Base-by-base conservation (phyloP, 2,888 invertebrate species). In the Amphipyra tragopoginis region DNA sequence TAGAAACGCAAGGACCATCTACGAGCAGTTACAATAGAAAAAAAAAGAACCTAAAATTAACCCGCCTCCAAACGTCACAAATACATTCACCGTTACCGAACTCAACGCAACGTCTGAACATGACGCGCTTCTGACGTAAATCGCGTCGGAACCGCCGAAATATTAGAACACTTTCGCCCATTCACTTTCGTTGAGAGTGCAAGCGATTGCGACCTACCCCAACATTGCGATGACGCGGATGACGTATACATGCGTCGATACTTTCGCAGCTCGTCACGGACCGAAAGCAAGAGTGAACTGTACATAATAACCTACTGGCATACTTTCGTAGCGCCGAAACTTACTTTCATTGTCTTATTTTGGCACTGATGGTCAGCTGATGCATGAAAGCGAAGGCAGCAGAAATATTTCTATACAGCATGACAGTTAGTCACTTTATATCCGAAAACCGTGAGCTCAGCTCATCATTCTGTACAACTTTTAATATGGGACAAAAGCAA, bases 131-230 rank as follows among this genome's bases (percentile, higher is more conserved):
- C 9, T 76, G 77, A 79, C 65, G 62, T 54, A 49, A 72, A 67
- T 39, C 74, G 72, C 52, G 47, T 56, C 52, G 40, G 51, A 54
- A 55, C 52, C 5, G 39, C 36, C 62, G 11, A 79, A 80, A 74
- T 64, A 54, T 63, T 59, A 62, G 59, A 78, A 75, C 79, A 82
- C 84, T 87, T 86, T 90, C 81, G 54, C 66, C 53, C 70, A 82
- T 74, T 87, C 84, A 84, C 87, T 88, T 87, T 88, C 85, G 56
- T 75, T 65, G 85, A 88, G 83, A 91, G 86, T 86, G 87, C 68
- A 85, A 91, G 89, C 89, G 86, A 76, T 77, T 83, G 51, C 83
- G 86, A 91, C 86, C 88, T 87, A 60, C 82, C 82, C 5, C 65
- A 87, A 74, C 42, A 45, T 52, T 36, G 40, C 10, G 48, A 44